phyloP scores from a whole-genome alignment of 92 coral and sea anemone species.

The Zoanthus solanderi region DNA sequence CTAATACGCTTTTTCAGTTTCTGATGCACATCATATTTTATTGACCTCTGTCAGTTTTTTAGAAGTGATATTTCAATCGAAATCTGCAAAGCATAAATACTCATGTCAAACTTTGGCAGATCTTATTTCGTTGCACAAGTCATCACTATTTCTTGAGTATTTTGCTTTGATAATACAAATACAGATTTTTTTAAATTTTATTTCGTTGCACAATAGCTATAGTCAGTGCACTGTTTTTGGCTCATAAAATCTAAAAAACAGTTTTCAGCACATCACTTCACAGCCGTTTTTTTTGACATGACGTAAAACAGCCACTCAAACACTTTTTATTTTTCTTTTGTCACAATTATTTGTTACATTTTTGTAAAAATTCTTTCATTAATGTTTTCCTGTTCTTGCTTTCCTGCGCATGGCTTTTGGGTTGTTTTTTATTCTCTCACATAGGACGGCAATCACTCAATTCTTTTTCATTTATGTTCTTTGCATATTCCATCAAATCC shows the following conservation, averaged over 20 bases:
- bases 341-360: neutral
- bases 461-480: neutral
- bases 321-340: neutral
- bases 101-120: neutral
- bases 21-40: neutral
- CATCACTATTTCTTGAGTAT: neutral
- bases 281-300: neutral
- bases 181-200: neutral
- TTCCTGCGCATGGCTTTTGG: neutral
- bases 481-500: neutral
- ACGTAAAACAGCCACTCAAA: slow-evolving; percentile 5
- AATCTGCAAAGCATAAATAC: neutral
- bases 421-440: neutral
- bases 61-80: neutral
- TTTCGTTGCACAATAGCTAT: neutral
- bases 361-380: neutral
- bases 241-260: neutral
- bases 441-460: neutral
- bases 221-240: neutral
- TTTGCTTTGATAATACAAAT: neutral
- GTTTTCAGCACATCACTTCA: neutral
- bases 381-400: neutral
- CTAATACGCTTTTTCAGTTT: too few species aligned
- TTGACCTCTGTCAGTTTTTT: neutral
- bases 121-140: neutral